Evolutionary conservation across 2,888 invertebrate species (phyloP), one percentile per base, ranked within the genome.

Genomic region (Papilio elwesi): DNA sequence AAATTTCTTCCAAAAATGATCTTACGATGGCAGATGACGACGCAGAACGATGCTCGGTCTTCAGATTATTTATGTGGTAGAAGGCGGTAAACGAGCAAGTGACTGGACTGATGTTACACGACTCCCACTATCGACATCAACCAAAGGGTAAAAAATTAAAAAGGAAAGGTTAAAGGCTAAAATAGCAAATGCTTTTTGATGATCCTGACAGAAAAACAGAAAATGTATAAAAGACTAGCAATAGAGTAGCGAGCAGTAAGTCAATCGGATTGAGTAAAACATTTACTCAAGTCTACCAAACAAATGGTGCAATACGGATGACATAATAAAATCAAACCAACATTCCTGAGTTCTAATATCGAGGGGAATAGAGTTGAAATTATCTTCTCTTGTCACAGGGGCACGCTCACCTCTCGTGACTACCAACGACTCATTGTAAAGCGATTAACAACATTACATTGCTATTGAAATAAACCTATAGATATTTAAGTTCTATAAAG

Each of bases 361-460:
- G 13, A 68, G 10, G 43, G 6, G 9, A 26, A 38, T 68, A 68
- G 57, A 68, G 68, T 68, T 68, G 13, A 68, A 67, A 15, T 53
- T 53, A 16, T 12, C 13, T 12, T 43, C 4, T 52, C 6, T 12
- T 7, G n/a, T n/a, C 1, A n/a, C 1, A 47, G 15, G 9, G 38
- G 43, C 67, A 67, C 67, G 67, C 55, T 16, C 55, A 38, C 15
- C 16, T 15, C 47, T 55, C 67, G 67, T 67, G 67, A 67, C 38
- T 36, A 57, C 57, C 55, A 43, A 53, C 62, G 62, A 62, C 66
- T 66, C 53, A 66, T 53, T 66, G 66, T 53, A 52, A 66, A 52
- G 53, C 52, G 38, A 66, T 66, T 66, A 66, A 66, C 66, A 66
- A 53, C 38, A 66, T 66, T 53, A 66, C 26, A 51, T 51, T 66